Evolutionary conservation across 2,888 invertebrate genomes (phyloP), one percentile per base, ranked within the genome.

Genomic region (Campoletis raptor): DNA sequence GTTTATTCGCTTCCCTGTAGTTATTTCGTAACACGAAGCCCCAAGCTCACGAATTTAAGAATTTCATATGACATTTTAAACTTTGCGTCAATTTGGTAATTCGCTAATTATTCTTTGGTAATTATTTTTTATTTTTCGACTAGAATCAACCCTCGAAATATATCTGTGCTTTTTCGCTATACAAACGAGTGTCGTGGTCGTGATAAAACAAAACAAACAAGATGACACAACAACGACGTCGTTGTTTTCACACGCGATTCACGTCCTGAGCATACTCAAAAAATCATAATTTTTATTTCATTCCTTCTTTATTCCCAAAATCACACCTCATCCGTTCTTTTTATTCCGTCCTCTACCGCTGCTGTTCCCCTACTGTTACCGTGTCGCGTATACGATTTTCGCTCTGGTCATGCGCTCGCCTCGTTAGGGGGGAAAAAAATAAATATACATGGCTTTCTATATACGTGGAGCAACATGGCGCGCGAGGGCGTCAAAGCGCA

Each of bases 361-460:
- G 54, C 73, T 84, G 48, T 61, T 66, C 70, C 67, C 78, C 81
- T 85, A 67, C 70, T 85, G 73, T 66, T 85, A 67, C 70, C 81
- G 67, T 66, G 36, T 61, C 30, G 48, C 54, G 57, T 36, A 70
- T 80, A 70, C 52, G 10, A 30, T 79, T 64, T n/a, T 64, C 45
- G 40, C 48, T 48, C 48, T 72, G 77, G 61, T 81, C 84, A 74
- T 81, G 84, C 81, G 84, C 83, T 74, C 45, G 45, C 36, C 24
- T 24, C n/a, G 54, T n/a, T 72, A 24, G 64, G 79, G 69, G 64
- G 61, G 54, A 76, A 78, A 57, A 52, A 77, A 67, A 67, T 77
- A 76, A 40, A 45, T 76, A 52, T 48, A 66, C 66, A 12, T 30
- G 37, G 15, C 18, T 2, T 30, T 54, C 0, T 78, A 69, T 54